A percentile compares a stretch with the other conserved stretches of the same genome.
phyloP scores from a whole-genome alignment of 2,888 invertebrate genomes.

The Coelogynopora nodosa region DNA sequence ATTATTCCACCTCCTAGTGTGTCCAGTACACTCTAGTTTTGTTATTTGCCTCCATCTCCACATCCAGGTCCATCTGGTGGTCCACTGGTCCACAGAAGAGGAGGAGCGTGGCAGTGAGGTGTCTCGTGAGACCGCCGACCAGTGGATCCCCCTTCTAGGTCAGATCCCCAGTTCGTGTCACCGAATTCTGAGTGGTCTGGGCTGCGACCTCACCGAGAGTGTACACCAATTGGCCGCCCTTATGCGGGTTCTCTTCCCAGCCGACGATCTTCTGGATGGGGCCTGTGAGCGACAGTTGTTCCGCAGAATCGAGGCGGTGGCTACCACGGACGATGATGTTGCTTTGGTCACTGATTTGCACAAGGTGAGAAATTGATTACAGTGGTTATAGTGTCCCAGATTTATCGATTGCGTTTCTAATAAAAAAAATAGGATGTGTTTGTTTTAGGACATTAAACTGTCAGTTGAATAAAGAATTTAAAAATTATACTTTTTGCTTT shows the following conservation, averaged over 20 bases:
- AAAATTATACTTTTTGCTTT: too few species aligned
- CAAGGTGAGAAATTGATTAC: not conserved
- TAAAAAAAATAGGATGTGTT: too few species aligned
- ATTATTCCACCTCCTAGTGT: too few species aligned
- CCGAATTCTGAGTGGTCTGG: not conserved
- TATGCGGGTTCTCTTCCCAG: not conserved
- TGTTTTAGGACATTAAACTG: too few species aligned
- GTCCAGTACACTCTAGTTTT: too few species aligned
- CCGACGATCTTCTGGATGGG: not conserved
- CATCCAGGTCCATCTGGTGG: not conserved
- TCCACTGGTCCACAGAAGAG: conserved; percentile 4
- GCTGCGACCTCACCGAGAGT: not conserved
- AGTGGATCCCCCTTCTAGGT: not conserved
- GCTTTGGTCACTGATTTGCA: not conserved
- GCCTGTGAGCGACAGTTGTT: not conserved
- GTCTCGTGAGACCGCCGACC: not conserved
- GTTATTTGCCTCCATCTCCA: too few species aligned
- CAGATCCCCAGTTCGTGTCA: not conserved
- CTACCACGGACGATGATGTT: not conserved
- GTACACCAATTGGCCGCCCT: not conserved
- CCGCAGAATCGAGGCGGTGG: not conserved
- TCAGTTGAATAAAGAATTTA: too few species aligned
- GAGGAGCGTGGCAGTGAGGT: not conserved
- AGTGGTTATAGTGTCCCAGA: too few species aligned
- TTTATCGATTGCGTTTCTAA: too few species aligned